Evolutionary conservation across 2,888 invertebrate species (phyloP), one percentile per base, ranked within the genome.

Genomic region (Eumerus sabulonum): DNA sequence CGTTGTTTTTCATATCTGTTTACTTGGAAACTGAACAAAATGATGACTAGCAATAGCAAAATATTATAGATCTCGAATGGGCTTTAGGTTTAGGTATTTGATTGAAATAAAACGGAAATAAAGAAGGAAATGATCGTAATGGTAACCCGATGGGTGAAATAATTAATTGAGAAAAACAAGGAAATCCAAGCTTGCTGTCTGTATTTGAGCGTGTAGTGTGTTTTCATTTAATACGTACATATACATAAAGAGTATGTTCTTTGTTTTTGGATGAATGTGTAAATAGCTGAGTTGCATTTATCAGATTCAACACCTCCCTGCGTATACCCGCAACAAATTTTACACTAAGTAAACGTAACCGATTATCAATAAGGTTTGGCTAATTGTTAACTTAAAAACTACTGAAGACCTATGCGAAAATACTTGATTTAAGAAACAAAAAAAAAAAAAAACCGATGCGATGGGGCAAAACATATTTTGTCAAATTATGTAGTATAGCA

Each of bases 21-120:
- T 27, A 27, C 27, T 27, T 40, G 56, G 44, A 72, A 72, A 45
- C 57, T 67, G 35, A 72, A 77, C 38, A 66, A 62, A 73, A 77
- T 67, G 16, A 77, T 77, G 73, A 19, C 73, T 73, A 77, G 73
- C 77, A 67, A 77, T 36, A 11, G 44, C 38, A n/a, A 14, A 40
- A 5, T 40, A 40, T 40, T 40, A 40, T 40, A n/a, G 40, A 11
- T 57, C 60, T 45, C 51, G 27, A 17, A 16, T 12, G 56, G 42
- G 50, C n/a, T n/a, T n/a, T n/a, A n/a, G n/a, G n/a, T n/a, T n/a
- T n/a, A n/a, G n/a, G n/a, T n/a, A n/a, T 67, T 50, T 36, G 44
- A 66, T 56, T 62, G 19, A 42, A 77, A 59, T 44, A 9, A 53
- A 64, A 53, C 14, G 36, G 59, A 60, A 76, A 40, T 14, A 57